Base-by-base conservation (phyloP, 2,888 invertebrate species). In the Parnassius orleans region DNA sequence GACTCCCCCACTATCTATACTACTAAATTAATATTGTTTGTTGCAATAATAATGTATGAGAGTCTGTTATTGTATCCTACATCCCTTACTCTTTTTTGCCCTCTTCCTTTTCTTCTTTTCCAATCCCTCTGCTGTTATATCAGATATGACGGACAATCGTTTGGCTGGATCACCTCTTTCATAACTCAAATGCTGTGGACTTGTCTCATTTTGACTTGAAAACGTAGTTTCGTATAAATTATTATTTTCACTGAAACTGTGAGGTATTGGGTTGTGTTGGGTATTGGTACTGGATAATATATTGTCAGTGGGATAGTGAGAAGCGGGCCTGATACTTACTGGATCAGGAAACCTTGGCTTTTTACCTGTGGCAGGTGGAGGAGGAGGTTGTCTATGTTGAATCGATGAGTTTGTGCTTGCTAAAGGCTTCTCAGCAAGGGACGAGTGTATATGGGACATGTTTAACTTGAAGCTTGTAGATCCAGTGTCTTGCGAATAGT, bases 261-360 rank as follows among this genome's bases (percentile, higher is more conserved):
- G 87, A n/a, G 85, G 75, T 53, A 90, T 72, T 11, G 72, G 77
- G 9, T 73, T 68, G 15, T 78, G 76, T 10, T 72, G 70, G 33
- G 62, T 73, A 1, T 84, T 81, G 19, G 71, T 74, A 48, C 66
- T 69, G n/a, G 76, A 72, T 11, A 77, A 68, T 2, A 70, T 64
- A 61, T 82, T 74, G 14, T 87, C 90, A 5, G 84, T 81, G 1
- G 90, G 84, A 59, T 91, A 91, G 68, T 90, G 90, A 0, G 91
- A 91, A 0, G 91, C 91, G 0, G 91, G 90, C 56, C 91, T 76
- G 48, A 91, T 91, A 66, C 90, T 89, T 14, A 91, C 79, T 5
- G 91, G 91, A 61, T 91, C 91, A 0, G 91, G 91, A 57, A 91
- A 91, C 11, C 91, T 77, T n/a, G 91, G 91, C 66, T 91, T 91